Percentiles rank a stretch among this genome's conserved stretches.
These are phyloP conservation scores for Mongoloraphidia duomilia DNA, from an alignment of 2,888 invertebrate genomes.

Conservation along the genomic window DNA sequence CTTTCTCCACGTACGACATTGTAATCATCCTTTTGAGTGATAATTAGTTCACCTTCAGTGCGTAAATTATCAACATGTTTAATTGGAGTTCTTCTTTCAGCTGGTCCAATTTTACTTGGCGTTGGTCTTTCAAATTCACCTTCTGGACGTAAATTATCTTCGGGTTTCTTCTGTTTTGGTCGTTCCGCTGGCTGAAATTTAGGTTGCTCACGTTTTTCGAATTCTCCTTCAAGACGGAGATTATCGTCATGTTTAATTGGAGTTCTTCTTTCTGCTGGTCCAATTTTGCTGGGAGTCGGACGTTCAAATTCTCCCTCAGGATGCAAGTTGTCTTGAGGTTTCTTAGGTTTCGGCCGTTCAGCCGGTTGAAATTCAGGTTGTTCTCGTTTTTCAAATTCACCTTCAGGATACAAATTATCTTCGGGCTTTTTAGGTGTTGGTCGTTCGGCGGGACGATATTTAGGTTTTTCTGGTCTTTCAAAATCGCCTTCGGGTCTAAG, in stretches of 20 bases:
- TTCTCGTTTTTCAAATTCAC: conserved; percentile 33
- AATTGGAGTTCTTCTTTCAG: conserved; percentile 43
- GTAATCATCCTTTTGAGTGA: conserved; percentile 32
- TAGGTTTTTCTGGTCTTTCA: conserved; percentile 22
- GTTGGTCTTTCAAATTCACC: conserved; percentile 33
- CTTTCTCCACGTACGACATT: conserved; percentile 41
- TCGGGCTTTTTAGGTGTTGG: conserved; percentile 23
- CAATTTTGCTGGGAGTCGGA: conserved; percentile 23
- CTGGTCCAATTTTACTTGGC: conserved; percentile 33
- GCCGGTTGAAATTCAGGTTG: conserved; percentile 21
- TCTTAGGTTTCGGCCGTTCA: conserved; percentile 20
- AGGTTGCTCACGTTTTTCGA: conserved; percentile 28
- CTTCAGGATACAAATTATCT: conserved; percentile 36
- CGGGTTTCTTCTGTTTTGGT: conserved; percentile 32
- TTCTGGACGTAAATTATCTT: conserved; percentile 37
- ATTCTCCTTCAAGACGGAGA: conserved; percentile 24
- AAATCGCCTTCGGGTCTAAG: conserved; percentile 37
- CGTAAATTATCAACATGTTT: conserved; percentile 29
- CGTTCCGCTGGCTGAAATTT: conserved; percentile 34
- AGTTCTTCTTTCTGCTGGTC: conserved; percentile 23
- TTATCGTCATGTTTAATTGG: conserved; percentile 33
- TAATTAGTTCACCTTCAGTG: conserved; percentile 16
- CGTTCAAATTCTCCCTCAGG: conserved; percentile 44
- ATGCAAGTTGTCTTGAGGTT: conserved; percentile 40
- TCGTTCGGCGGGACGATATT: conserved; percentile 21